Percentiles rank a stretch among this genome's conserved stretches.
Evolutionary conservation across 2,113 vertebrate species (phyloP).

Genomic region (Blennius ocellaris): DNA sequence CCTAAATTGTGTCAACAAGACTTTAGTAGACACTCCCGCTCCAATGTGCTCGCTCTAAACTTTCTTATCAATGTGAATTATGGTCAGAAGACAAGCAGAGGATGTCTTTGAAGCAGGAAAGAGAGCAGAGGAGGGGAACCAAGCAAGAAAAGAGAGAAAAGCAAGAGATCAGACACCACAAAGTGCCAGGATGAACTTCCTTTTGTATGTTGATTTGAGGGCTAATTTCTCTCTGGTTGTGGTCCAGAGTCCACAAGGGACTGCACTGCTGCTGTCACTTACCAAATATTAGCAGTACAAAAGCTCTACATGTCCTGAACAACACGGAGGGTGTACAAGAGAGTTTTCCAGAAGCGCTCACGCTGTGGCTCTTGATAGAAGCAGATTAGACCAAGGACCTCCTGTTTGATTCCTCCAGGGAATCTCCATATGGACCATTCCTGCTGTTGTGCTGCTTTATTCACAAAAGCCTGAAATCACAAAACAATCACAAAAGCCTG

Average conservation of each 20-base stretch:
- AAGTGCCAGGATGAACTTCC: slow-evolving; percentile 38
- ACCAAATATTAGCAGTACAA: slow-evolving; percentile 49
- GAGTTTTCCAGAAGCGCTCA: slow-evolving; percentile 18
- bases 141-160: slow-evolving; percentile 2
- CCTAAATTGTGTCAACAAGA: slow-evolving; percentile 15
- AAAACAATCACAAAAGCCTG: not conserved
- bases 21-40: slow-evolving; percentile 38
- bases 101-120: slow-evolving; percentile 42
- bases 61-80: slow-evolving; percentile 71
- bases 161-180: slow-evolving; percentile 14
- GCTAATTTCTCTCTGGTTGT: slow-evolving; percentile 53
- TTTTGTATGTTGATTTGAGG: slow-evolving; percentile 54
- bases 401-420: slow-evolving; percentile 22
- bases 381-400: slow-evolving; percentile 24
- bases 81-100: slow-evolving; percentile 36
- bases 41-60: slow-evolving; percentile 40
- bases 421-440: slow-evolving; percentile 23
- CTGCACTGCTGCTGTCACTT: slow-evolving; percentile 24
- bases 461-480: not conserved
- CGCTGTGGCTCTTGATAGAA: slow-evolving; percentile 22
- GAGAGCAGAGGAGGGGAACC: slow-evolving; percentile 24
- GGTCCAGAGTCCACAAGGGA: slow-evolving; percentile 34
- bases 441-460: slow-evolving; percentile 22
- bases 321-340: slow-evolving; percentile 32
- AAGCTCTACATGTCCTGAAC: slow-evolving; percentile 33